Evolutionary conservation across 1,140 invertebrate genomes (phyloP).

Genomic region (Brachionus manjavacas): DNA sequence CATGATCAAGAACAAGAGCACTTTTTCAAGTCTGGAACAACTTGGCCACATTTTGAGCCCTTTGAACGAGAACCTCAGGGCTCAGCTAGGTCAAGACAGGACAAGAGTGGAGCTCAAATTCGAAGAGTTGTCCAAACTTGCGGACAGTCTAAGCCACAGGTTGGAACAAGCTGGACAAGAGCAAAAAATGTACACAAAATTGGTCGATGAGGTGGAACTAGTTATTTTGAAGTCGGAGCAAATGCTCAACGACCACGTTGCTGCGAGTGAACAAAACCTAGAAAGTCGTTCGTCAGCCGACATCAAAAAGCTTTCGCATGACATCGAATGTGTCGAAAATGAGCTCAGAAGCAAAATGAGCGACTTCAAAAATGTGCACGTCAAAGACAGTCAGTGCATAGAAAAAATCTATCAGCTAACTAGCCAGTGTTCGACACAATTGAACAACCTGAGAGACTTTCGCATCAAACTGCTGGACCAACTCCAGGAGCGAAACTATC

Average conservation of each 20-base stretch:
- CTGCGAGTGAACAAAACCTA: not conserved
- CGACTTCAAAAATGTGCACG: not conserved
- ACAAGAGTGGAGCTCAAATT: not conserved
- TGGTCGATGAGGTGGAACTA: not conserved
- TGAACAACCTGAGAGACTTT: not conserved
- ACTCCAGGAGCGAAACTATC: slow-evolving; percentile 10
- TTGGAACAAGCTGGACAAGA: not conserved
- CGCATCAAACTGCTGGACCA: slow-evolving; percentile 1
- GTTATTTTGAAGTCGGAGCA: not conserved
- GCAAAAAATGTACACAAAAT: not conserved
- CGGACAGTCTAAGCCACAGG: not conserved
- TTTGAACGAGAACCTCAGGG: not conserved
- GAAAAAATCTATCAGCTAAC: not conserved
- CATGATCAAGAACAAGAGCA: not conserved
- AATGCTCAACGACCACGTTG: not conserved
- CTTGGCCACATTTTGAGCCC: not conserved
- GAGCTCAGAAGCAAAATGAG: not conserved
- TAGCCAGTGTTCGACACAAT: not conserved
- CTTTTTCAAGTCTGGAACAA: not conserved
- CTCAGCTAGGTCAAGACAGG: not conserved
- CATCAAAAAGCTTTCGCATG: not conserved
- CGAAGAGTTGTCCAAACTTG: not conserved
- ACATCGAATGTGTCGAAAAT: not conserved
- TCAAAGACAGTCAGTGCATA: not conserved
- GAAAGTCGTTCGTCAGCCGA: not conserved